Evolutionary conservation across 2,888 invertebrate genomes (phyloP).

Genomic region (Pyrocoelia pectoralis): DNA sequence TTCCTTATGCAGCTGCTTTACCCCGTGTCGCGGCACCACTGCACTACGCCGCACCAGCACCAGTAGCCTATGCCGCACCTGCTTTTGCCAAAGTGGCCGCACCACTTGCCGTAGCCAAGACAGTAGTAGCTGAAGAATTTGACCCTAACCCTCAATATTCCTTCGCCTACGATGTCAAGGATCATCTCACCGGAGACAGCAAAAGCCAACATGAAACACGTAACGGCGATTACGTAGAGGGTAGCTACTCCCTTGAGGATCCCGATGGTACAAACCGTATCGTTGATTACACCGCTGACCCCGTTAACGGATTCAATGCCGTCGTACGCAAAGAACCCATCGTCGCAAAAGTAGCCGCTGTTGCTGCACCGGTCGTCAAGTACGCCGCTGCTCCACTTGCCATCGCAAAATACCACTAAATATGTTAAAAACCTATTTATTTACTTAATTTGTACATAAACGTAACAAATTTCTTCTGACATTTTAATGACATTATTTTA

Average conservation of each 20-base stretch:
- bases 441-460: conserved; percentile 31
- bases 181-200: conserved; percentile 63
- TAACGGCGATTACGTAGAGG: conserved; percentile 64
- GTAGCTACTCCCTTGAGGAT: conserved; percentile 63
- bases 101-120: conserved; percentile 39
- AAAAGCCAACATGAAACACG: conserved; percentile 64
- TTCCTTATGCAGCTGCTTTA: conserved; percentile 31
- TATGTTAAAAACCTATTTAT: conserved; percentile 18
- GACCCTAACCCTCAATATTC: conserved; percentile 66
- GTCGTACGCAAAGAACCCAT: conserved; percentile 69
- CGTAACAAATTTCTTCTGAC: not conserved
- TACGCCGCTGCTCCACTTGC: conserved; percentile 37
- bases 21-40: conserved; percentile 36
- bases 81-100: too few relatives aligned
- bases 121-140: conserved; percentile 56
- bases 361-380: conserved; percentile 45
- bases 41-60: conserved; percentile 34
- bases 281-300: conserved; percentile 67
- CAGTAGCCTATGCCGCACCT: conserved; percentile 36
- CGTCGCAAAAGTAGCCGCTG: conserved; percentile 53
- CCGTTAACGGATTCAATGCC: conserved; percentile 70
- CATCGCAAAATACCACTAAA: conserved; percentile 60
- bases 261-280: conserved; percentile 64
- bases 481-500: too few relatives aligned
- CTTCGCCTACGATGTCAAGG: conserved; percentile 66